Evolutionary conservation across 2,113 vertebrate species (phyloP).

Genomic region (Psittacus erithacus): DNA sequence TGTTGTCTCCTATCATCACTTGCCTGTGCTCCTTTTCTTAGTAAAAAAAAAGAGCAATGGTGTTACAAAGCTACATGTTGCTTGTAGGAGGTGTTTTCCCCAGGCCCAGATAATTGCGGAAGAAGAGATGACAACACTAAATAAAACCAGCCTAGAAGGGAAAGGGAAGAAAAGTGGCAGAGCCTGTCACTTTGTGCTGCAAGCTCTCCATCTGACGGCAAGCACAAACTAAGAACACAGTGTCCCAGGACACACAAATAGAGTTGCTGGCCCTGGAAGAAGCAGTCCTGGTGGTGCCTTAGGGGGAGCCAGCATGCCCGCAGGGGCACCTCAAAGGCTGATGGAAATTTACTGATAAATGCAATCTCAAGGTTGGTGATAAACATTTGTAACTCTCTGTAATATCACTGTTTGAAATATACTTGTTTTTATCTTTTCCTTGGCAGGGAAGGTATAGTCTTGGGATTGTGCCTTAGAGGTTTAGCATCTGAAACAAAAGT

Average conservation of each 20-base stretch:
- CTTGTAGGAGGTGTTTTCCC: constrained; percentile 51
- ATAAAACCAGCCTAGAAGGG: background rate
- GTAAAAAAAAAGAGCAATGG: constrained; percentile 16
- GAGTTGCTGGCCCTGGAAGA: background rate
- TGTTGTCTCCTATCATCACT: background rate
- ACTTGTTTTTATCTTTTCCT: background rate
- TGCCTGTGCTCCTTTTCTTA: background rate
- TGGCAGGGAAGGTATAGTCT: background rate
- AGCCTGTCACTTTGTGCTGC: constrained; percentile 10
- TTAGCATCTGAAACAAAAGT: background rate
- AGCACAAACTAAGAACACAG: background rate
- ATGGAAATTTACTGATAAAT: background rate
- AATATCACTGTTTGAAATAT: background rate
- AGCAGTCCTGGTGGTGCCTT: background rate
- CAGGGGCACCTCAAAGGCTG: background rate
- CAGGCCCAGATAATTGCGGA: constrained; percentile 5
- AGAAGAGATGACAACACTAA: constrained; percentile 35
- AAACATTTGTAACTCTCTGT: background rate
- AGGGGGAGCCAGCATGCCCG: background rate
- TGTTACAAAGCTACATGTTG: constrained; percentile 12
- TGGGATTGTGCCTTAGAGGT: background rate
- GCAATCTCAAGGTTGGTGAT: background rate
- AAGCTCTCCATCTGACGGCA: background rate
- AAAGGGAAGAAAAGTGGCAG: background rate
- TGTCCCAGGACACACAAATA: background rate